Evolutionary conservation across 2,888 invertebrate species (phyloP).

Genomic region (Prenolepis imparis): DNA sequence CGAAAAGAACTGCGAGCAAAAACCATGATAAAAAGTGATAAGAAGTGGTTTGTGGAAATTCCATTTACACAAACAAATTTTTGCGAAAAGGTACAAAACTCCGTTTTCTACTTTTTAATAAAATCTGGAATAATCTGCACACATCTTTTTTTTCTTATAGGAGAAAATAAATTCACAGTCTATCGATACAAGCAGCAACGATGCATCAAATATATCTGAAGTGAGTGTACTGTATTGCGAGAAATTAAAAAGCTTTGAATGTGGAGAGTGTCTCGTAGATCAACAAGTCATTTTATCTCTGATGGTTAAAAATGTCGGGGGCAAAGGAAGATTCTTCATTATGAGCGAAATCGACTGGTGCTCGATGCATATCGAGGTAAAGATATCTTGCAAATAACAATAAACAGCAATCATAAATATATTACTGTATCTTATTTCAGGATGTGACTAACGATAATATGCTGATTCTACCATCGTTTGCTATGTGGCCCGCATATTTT

Average conservation of each 20-base stretch:
- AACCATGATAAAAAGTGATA: neutral
- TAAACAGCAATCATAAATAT: neutral
- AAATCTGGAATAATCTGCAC: neutral
- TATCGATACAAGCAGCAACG: neutral
- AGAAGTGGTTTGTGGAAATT: conserved; percentile 3
- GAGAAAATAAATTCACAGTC: conserved; percentile 23
- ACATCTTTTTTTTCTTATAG: conserved; percentile 55
- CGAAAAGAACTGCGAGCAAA: neutral
- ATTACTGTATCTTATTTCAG: conserved; percentile 63
- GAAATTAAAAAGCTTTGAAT: conserved; percentile 75
- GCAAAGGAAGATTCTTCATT: conserved; percentile 85
- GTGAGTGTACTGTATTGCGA: neutral
- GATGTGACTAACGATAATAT: conserved; percentile 78
- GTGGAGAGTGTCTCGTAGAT: conserved; percentile 85
- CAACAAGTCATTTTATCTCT: conserved; percentile 79
- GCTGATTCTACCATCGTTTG: conserved; percentile 82
- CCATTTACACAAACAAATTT: neutral
- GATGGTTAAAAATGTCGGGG: conserved; percentile 84
- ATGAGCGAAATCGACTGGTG: conserved; percentile 86
- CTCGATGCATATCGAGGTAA: conserved; percentile 83
- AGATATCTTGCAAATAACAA: neutral
- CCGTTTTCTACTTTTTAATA: neutral
- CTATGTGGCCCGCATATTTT: conserved; percentile 86
- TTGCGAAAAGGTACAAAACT: neutral
- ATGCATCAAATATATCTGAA: neutral